phyloP scores from a whole-genome alignment of 2,888 invertebrate species.

The Orchesellides sinensis region DNA sequence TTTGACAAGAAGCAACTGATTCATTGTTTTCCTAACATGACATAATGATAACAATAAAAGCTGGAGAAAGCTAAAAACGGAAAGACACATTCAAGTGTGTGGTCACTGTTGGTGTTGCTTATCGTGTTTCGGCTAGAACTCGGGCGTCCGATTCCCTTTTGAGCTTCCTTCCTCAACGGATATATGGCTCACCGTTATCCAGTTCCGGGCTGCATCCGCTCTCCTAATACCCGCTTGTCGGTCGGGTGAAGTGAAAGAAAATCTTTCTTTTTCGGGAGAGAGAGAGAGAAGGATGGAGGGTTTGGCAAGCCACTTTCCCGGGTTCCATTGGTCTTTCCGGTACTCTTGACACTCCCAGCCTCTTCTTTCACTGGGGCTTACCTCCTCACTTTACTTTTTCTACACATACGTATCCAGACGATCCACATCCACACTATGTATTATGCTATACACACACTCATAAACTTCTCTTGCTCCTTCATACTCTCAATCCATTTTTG shows the following conservation, averaged over 20 bases:
- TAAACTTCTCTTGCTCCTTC: conserved; percentile 14
- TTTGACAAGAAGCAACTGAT: no score
- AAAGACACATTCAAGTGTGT: conserved; percentile 67
- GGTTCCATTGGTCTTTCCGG: conserved; percentile 75
- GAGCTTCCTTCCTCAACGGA: conserved; percentile 75
- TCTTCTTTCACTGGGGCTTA: conserved; percentile 74
- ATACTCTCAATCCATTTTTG: conserved; percentile 40
- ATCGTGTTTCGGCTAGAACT: conserved; percentile 75
- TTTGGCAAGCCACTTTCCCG: conserved; percentile 75
- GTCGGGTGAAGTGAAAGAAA: conserved; percentile 72
- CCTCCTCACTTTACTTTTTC: conserved; percentile 64
- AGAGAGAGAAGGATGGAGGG: conserved; percentile 75
- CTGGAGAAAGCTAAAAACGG: neutral
- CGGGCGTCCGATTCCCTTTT: conserved; percentile 75
- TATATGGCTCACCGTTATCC: conserved; percentile 75
- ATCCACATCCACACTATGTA: conserved; percentile 31
- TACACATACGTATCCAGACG: conserved; percentile 59
- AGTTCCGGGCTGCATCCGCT: conserved; percentile 75
- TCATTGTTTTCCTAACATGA: no score
- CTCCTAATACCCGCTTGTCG: conserved; percentile 75
- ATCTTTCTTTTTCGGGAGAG: conserved; percentile 52
- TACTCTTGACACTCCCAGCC: conserved; percentile 75
- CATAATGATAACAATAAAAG: neutral
- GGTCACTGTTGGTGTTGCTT: conserved; percentile 74
- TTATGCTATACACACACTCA: neutral